Evolutionary conservation across 2,797 vertebrate genomes (phyloP), one percentile per base, ranked within the genome.

Genomic region (Zalophus californianus): DNA sequence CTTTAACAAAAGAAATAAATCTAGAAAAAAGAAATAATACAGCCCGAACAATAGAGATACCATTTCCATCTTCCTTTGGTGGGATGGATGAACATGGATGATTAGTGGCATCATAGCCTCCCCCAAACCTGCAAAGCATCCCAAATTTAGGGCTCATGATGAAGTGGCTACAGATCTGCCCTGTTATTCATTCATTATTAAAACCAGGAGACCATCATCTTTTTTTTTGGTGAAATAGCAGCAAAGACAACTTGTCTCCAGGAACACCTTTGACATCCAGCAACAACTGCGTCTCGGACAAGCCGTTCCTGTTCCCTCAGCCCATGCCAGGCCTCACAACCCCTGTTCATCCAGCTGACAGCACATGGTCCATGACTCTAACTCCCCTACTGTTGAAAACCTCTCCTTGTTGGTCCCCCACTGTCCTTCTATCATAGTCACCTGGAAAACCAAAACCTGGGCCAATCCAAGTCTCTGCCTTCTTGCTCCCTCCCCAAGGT

Each of bases 11-110:
- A 44, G 3, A 87, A 78, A 35, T 62, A 85, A 68, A 89, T 54
- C 32, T n/a, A 78, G 38, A 29, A 88, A 88, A 91, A 66, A 41
- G 25, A 90, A 73, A 62, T n/a, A 56, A 82, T 48, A 94, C 10
- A 86, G 29, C 0, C 29, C 72, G 60, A 52, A 86, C 29, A 62
- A 82, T 3, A 66, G 58, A 82, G 44, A 25, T 62, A 44, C 3
- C 41, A 56, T 15, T 73, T 77, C 48, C 6, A n/a, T 23, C 86
- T 56, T 89, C 38, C 27, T 72, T 77, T 25, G 2, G 9, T 58
- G 21, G 32, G 29, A 35, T 56, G 27, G 23, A 58, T 35, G 29
- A 79, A 32, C 21, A 73, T 35, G 83, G 52, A n/a, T 58, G 62
- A 77, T n/a, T 50, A 56, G 6, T 38, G 60, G 41, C 1, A 20